phyloP scores from a whole-genome alignment of 2,113 vertebrate genomes.

The Conger conger region DNA sequence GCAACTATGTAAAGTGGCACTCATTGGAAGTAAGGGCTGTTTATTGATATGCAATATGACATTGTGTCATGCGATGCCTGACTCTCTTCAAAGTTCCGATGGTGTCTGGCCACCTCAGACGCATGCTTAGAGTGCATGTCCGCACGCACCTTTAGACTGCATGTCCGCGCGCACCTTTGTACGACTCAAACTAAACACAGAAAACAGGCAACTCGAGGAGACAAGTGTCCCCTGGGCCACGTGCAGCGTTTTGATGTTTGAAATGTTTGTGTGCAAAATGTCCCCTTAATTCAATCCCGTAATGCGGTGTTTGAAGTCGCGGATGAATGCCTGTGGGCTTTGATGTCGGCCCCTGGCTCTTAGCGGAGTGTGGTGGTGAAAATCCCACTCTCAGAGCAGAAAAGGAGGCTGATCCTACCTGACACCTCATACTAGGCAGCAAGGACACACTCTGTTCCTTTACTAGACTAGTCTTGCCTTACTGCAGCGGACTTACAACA shows the following conservation, averaged over 20 bases:
- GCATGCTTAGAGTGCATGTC: neutral
- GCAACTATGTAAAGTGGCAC: neutral
- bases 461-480: neutral
- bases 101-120: neutral
- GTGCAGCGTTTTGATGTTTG: conserved; percentile 16
- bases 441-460: neutral
- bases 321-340: conserved; percentile 31
- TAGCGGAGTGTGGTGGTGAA: conserved; percentile 10
- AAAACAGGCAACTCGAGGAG: neutral
- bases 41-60: neutral
- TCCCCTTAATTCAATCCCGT: conserved; percentile 3
- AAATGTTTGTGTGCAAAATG: conserved; percentile 17
- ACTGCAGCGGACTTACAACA: neutral
- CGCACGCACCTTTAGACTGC: neutral
- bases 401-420: neutral
- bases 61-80: no score
- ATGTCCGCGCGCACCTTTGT: neutral
- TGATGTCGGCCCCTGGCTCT: conserved; percentile 28
- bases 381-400: conserved; percentile 1
- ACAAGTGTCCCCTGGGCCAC: neutral
- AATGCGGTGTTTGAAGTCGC: conserved; percentile 31
- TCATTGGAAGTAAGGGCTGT: neutral
- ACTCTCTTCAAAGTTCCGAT: no score
- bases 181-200: neutral
- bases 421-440: neutral